These are phyloP conservation scores for Laticauda laticaudata DNA, from an alignment of 2,113 vertebrate species.

Conservation along the genomic window DNA sequence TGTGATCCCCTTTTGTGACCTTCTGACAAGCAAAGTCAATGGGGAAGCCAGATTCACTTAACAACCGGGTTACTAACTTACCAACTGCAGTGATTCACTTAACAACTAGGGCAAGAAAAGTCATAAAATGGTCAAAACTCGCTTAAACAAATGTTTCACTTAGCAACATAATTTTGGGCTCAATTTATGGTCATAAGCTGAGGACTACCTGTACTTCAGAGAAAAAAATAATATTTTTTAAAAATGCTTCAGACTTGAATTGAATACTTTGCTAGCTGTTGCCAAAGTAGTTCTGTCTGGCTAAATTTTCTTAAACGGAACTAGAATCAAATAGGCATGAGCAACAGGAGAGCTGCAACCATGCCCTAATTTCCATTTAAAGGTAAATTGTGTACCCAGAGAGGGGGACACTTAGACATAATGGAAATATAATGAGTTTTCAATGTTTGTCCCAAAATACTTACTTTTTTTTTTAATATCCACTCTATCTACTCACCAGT, in stretches of 20 bases:
- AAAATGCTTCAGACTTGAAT: background rate
- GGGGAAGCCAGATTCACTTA: background rate
- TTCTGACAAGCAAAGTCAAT: background rate
- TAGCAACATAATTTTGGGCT: background rate
- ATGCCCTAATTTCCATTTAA: background rate
- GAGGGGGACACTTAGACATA: background rate
- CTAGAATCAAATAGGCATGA: background rate
- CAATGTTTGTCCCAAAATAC: background rate
- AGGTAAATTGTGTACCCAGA: background rate
- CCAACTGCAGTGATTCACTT: background rate
- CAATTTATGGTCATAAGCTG: background rate
- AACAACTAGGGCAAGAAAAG: background rate
- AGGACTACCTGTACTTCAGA: background rate
- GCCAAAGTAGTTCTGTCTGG: background rate
- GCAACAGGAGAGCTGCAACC: background rate
- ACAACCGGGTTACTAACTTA: background rate
- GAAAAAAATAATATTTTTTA: background rate
- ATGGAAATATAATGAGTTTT: background rate
- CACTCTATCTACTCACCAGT: background rate
- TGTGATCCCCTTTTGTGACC: background rate
- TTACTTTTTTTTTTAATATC: background rate
- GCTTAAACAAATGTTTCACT: background rate
- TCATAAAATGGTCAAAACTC: background rate
- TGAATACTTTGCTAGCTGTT: background rate
- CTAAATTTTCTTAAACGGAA: background rate